A percentile compares a stretch with the other conserved stretches of the same genome.
phyloP scores from a whole-genome alignment of 2,888 invertebrate species.

The Nebria salina region DNA sequence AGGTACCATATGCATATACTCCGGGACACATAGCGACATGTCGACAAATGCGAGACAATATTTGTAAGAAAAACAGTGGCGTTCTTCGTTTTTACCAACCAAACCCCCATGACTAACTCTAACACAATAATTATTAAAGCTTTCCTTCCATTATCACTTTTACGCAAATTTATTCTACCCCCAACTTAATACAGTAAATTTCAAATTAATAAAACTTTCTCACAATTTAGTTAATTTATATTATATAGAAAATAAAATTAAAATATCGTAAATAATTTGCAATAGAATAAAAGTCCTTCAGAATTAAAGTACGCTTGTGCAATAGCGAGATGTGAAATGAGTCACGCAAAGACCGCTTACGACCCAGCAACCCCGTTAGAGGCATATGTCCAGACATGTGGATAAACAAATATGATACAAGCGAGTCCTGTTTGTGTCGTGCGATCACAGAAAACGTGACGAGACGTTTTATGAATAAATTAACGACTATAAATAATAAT shows the following conservation, averaged over 20 bases:
- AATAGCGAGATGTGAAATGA: conserved; percentile 12
- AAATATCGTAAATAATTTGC: too few species aligned
- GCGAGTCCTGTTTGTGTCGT: conserved; percentile 17
- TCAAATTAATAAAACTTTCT: too few species aligned
- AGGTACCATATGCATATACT: neutral
- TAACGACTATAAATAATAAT: conserved; percentile 13
- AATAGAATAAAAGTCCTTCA: too few species aligned
- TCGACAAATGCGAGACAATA: conserved; percentile 18
- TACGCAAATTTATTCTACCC: too few species aligned
- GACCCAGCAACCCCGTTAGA: conserved; percentile 30
- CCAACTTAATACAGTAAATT: too few species aligned
- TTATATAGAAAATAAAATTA: too few species aligned
- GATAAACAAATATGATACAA: conserved; percentile 35
- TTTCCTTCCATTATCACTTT: too few species aligned
- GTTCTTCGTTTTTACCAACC: neutral
- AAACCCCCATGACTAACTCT: too few species aligned
- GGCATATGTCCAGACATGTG: conserved; percentile 18
- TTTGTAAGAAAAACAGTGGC: conserved; percentile 16
- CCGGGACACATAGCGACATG: conserved; percentile 10
- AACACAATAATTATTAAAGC: too few species aligned
- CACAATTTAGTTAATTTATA: too few species aligned
- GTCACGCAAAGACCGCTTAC: conserved; percentile 18
- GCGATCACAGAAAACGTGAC: conserved; percentile 25
- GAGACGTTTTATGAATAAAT: conserved; percentile 18
- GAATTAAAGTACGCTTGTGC: neutral